Evolutionary conservation across 1,140 invertebrate species (phyloP), one percentile per base, ranked within the genome.

Genomic region (Lepidotrigona ventralis): DNA sequence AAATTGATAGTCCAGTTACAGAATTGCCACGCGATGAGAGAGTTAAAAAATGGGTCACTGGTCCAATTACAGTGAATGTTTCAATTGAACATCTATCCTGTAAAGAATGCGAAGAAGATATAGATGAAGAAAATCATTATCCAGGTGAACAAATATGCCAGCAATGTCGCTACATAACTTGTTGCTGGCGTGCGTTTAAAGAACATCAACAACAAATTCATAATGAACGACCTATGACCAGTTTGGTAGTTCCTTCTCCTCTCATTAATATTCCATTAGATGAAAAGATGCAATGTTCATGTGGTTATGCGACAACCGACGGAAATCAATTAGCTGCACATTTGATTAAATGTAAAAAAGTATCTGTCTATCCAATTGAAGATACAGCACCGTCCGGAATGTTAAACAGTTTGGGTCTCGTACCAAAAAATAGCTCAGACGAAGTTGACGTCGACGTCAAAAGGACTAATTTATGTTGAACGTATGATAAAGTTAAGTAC

Each of bases 111-210:
- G 95, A 96, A 87, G 95, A 95, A n/a, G 95, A 95, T 60, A 94
- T 97, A 29, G 95, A 95, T 23, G 94, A 94, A 83, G 93, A 95
- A 26, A 94, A 96, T 85, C 96, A 97, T 93, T 97, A 96, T 93
- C 94, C 96, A 2, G 97, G 97, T 0, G 95, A 95, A 90, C 95
- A 96, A 84, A 95, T 93, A 80, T 98, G 97, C 92, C 95, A 95
- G 66, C 96, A 96, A 83, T 98, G 97, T 90, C 95, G 96, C 84
- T 98, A 96, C 90, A 95, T 96, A 71, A 97, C 97, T 11, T 96
- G 96, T 80, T 98, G 97, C 92, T 96, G 96, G 92, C 95, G 95
- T 79, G 96, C 97, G 1, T 96, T 97, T 94, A 95, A 96, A 87
- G 95, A 96, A 73, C 97, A 98, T 93, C 95, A 83, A 93, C 95